phyloP scores from a whole-genome alignment of 1,140 invertebrate genomes.

The Drosophila subpulchrella region DNA sequence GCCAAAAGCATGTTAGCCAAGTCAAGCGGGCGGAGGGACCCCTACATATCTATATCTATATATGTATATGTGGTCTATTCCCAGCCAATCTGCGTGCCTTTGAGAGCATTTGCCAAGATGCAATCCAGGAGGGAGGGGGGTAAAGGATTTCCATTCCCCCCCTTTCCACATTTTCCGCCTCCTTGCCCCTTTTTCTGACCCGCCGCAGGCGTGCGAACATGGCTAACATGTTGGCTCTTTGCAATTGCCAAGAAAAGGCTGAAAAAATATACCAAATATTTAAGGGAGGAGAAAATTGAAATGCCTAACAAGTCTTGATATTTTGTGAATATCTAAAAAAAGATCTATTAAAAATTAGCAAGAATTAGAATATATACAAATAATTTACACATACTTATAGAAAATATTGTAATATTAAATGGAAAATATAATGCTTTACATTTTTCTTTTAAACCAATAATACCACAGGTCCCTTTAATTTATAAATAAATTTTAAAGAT shows the following conservation, averaged over 20 bases:
- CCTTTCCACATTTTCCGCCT: background rate
- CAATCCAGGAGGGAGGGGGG: constrained; percentile 12
- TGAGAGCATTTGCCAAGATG: constrained; percentile 59
- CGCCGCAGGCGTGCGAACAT: constrained; percentile 58
- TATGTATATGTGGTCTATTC: constrained; percentile 5
- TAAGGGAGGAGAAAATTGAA: background rate
- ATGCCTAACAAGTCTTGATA: background rate
- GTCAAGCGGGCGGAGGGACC: constrained; percentile 31
- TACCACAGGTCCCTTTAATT: too few relatives aligned
- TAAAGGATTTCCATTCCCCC: constrained; percentile 6
- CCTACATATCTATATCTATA: constrained; percentile 8
- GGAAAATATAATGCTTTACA: background rate
- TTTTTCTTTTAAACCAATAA: too few relatives aligned
- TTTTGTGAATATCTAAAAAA: background rate
- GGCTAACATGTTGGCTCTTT: constrained; percentile 42
- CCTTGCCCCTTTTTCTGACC: constrained; percentile 7
- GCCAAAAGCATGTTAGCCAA: constrained; percentile 73
- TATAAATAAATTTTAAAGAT: too few relatives aligned
- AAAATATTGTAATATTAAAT: background rate
- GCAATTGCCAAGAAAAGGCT: constrained; percentile 44
- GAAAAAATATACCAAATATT: background rate
- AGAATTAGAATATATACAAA: too few relatives aligned
- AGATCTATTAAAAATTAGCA: too few relatives aligned
- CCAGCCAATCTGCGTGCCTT: constrained; percentile 65
- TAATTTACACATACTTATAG: too few relatives aligned